Conservation (phyloP, 1,140 invertebrate species). For the Diorhabda carinulata region DNA sequence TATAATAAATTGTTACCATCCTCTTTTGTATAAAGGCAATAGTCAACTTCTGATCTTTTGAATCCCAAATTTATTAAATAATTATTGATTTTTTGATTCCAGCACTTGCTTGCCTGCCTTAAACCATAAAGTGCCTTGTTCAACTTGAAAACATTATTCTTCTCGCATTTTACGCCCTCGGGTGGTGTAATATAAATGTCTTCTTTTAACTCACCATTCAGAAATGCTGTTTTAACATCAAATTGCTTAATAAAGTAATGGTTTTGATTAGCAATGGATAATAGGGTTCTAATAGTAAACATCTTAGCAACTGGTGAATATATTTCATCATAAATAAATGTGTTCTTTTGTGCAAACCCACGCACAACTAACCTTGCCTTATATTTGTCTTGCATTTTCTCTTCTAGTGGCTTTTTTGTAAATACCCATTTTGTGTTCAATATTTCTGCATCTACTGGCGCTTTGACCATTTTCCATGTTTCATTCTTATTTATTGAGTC, state of each 20-base stretch:
- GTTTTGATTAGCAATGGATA: constrained; percentile 20
- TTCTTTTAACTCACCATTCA: constrained; percentile 29
- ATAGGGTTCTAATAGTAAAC: constrained; percentile 19
- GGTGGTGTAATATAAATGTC: constrained; percentile 31
- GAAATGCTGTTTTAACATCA: constrained; percentile 31
- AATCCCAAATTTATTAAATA: constrained; percentile 2
- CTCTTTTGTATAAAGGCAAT: background rate
- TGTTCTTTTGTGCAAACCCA: too few species aligned
- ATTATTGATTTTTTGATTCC: background rate
- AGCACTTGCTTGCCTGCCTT: background rate
- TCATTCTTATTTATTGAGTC: too few species aligned
- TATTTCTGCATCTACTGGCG: too few species aligned
- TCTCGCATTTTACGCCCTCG: background rate
- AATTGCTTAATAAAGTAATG: constrained; percentile 26
- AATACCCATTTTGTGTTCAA: too few species aligned
- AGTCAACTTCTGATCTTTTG: background rate
- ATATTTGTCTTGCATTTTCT: too few species aligned
- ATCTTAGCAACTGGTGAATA: constrained; percentile 35
- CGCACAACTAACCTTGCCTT: too few species aligned
- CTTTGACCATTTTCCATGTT: too few species aligned
- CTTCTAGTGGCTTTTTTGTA: too few species aligned
- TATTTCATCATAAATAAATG: too few species aligned
- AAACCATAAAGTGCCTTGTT: constrained; percentile 1
- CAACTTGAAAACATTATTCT: background rate
- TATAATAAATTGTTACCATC: background rate